A percentile compares a stretch with the other conserved stretches of the same genome.
phyloP scores from a whole-genome alignment of 1,140 invertebrate genomes.

The Drosophila prosaltans region DNA sequence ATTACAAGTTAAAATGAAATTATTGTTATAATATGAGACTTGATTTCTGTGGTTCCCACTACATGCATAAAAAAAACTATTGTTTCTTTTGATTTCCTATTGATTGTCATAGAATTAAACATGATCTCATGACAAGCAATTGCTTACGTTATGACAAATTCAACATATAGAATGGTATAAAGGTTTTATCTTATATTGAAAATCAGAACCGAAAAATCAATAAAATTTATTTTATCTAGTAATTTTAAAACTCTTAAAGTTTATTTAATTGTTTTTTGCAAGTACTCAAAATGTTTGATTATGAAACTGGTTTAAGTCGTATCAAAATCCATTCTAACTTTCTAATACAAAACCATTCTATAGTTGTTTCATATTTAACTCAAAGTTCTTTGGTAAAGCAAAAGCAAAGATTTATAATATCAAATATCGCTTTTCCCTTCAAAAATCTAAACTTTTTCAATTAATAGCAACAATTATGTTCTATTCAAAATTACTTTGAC shows the following conservation, averaged over 20 bases:
- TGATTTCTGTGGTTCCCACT: too few species aligned
- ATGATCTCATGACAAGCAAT: background rate
- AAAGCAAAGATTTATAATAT: too few species aligned
- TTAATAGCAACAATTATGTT: conserved; percentile 18
- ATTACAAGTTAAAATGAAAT: too few species aligned
- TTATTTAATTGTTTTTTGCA: too few species aligned
- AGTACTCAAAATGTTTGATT: too few species aligned
- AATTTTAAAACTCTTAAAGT: background rate
- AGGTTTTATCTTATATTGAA: background rate
- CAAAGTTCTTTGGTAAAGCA: too few species aligned
- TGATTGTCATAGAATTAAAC: background rate
- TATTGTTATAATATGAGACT: too few species aligned
- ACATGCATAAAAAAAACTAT: background rate
- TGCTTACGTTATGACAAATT: background rate
- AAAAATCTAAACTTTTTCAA: background rate
- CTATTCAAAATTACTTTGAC: background rate
- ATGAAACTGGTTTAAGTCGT: too few species aligned
- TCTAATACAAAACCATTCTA: too few species aligned
- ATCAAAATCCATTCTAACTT: too few species aligned
- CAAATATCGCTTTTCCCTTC: too few species aligned
- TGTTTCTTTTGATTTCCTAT: background rate
- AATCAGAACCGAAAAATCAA: background rate
- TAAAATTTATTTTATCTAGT: background rate
- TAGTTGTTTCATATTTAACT: too few species aligned
- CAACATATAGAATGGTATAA: background rate